These are phyloP conservation scores for Halictus quadricinctus DNA, from an alignment of 2,888 invertebrate species.

Conservation along the genomic window DNA sequence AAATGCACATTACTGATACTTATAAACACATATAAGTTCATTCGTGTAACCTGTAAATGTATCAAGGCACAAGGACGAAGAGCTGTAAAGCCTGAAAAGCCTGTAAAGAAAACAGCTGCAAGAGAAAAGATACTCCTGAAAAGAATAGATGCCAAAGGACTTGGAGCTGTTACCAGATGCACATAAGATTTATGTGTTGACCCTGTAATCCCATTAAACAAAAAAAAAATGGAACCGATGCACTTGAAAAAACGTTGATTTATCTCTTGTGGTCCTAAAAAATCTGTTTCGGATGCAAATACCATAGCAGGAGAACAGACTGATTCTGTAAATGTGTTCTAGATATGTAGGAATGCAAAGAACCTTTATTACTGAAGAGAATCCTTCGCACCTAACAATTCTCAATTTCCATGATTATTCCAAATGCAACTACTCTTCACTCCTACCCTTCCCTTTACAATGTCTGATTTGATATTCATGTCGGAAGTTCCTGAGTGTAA, in stretches of 20 bases:
- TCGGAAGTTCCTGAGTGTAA: conserved; percentile 65
- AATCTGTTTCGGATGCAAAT: conserved; percentile 54
- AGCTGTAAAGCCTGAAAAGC: conserved; percentile 81
- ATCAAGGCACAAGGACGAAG: conserved; percentile 73
- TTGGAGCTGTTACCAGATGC: conserved; percentile 74
- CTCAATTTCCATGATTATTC: conserved; percentile 20
- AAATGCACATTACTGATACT: conserved; percentile 64
- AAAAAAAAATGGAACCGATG: conserved; percentile 57
- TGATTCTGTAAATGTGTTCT: conserved; percentile 57
- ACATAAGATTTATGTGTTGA: conserved; percentile 74
- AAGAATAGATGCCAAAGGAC: conserved; percentile 69
- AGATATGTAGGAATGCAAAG: conserved; percentile 42
- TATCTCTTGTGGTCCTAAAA: conserved; percentile 75
- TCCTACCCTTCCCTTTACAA: conserved; percentile 29
- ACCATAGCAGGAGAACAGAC: conserved; percentile 46
- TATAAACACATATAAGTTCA: conserved; percentile 61
- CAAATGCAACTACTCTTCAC: conserved; percentile 53
- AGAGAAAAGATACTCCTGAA: conserved; percentile 77
- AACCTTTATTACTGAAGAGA: conserved; percentile 41
- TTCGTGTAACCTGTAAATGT: conserved; percentile 77
- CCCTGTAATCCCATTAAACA: conserved; percentile 73
- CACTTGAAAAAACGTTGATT: conserved; percentile 68
- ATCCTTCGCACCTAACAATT: conserved; percentile 44
- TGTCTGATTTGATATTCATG: conserved; percentile 42
- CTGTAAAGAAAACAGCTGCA: conserved; percentile 82